Base-by-base conservation (phyloP, 92 coral and sea anemone genomes). In the Muricea muricata region DNA sequence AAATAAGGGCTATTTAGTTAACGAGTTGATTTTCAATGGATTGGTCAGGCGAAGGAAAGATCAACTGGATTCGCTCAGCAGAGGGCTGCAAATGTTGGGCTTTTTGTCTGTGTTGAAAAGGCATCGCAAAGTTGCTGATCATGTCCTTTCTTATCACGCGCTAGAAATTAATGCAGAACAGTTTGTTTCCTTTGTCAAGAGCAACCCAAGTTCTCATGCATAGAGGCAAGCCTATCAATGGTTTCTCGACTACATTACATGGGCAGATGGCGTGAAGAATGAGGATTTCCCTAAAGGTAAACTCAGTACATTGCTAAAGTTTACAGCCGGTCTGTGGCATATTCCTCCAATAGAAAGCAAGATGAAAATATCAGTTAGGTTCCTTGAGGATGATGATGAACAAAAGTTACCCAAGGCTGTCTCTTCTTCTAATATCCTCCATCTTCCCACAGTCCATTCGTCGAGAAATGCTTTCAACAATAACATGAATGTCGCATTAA, bases 1-100 rank as follows among this genome's bases (percentile, higher is more conserved):
- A 73, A 73, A 73, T 34, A 73, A 73, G 35, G 79, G 79, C 7
- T 73, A 30, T 73, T 26, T 73, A 21, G 28, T 73, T 41, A 57
- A 73, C 21, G 79, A 40, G 33, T 29, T 73, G 34, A 73, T 73
- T 45, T 39, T n/a, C 79, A 73, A 39, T 39, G 79, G 45, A 35
- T 45, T 73, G 20, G 24, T 73, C 1, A 41, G 79, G 26, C 24
- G 34, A 18, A 73, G 79, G 23, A 73, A 73, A 73, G 79, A 73
- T 73, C 79, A 73, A 46, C 79, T 46, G 9, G 60, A 73, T 35
- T n/a, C 79, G 45, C 40, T 41, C 0, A 20, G 79, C 34, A 21
- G 23, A 11, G 78, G 58, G n/a, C 58, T 73, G 0, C 26, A 73
- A 60, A 7, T 42, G 23, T 73, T 73, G 34, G 79, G 79, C 4